phyloP scores from a whole-genome alignment of 2,113 vertebrate genomes.

The Microtus ochrogaster region DNA sequence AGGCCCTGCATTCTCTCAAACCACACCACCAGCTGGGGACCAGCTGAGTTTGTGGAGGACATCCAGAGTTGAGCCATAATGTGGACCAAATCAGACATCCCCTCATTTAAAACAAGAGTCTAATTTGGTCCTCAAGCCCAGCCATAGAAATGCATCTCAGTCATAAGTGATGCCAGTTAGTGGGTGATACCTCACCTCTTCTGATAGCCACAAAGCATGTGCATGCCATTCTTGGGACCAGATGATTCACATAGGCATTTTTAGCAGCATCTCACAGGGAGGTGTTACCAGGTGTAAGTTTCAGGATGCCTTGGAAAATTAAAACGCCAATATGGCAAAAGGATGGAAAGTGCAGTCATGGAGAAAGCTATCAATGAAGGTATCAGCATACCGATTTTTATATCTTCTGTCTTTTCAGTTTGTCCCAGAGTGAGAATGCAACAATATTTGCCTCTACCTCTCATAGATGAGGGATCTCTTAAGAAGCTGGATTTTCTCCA shows the following conservation, averaged over 20 bases:
- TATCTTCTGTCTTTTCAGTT: neutral
- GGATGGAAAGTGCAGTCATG: slow-evolving; percentile 31
- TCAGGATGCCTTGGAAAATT: slow-evolving; percentile 50
- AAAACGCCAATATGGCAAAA: slow-evolving; percentile 6
- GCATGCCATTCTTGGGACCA: neutral
- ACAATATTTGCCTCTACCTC: too few relatives aligned
- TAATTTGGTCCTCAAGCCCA: neutral
- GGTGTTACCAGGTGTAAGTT: neutral
- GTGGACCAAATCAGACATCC: neutral
- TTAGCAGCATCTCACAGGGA: neutral
- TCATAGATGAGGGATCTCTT: neutral
- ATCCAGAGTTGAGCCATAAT: neutral
- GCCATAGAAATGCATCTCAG: neutral
- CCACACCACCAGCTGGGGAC: neutral
- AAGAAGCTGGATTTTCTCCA: neutral
- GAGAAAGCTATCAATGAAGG: neutral
- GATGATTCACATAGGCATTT: neutral
- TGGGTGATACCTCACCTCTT: neutral
- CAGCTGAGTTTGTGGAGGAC: neutral
- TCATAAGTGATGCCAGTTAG: neutral
- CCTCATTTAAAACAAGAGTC: neutral
- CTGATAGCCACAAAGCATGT: neutral
- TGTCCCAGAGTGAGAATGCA: neutral
- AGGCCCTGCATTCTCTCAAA: neutral
- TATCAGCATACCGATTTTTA: neutral